Percentiles rank a stretch among this genome's conserved stretches.
Conservation (phyloP, 2,113 vertebrate genomes). For the Acrocephalus arundinaceus region DNA sequence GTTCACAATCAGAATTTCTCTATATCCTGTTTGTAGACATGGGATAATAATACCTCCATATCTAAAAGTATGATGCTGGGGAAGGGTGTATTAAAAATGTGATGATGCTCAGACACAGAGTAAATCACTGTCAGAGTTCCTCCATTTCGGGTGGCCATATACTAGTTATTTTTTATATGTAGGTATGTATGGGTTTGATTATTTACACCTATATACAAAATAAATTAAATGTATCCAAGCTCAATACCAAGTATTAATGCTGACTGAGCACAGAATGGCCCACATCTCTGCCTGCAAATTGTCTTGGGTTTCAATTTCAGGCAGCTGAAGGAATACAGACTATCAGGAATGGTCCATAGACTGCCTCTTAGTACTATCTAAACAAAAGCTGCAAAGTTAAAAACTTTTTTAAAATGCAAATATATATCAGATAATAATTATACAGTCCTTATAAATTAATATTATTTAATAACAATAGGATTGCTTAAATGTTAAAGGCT, state of each 20-base stretch:
- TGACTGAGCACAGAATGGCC: background rate
- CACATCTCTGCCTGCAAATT: background rate
- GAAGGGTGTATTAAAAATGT: background rate
- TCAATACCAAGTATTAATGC: background rate
- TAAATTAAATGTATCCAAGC: background rate
- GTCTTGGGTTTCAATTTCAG: background rate
- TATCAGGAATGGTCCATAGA: background rate
- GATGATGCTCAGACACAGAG: background rate
- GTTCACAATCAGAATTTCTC: background rate
- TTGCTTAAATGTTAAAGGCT: background rate
- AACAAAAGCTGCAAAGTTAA: background rate
- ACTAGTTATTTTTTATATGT: background rate
- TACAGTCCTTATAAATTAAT: background rate
- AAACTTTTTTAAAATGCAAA: background rate
- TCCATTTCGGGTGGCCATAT: background rate
- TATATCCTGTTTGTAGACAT: background rate
- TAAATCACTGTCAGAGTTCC: background rate
- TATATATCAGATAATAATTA: background rate
- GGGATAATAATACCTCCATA: background rate
- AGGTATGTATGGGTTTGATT: background rate
- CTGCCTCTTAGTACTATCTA: background rate
- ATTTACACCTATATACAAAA: background rate
- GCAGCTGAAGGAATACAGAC: background rate
- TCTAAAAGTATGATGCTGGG: background rate
- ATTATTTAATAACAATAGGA: background rate